These are phyloP conservation scores for Samia ricini DNA, from an alignment of 1,140 invertebrate species.

Conservation along the genomic window DNA sequence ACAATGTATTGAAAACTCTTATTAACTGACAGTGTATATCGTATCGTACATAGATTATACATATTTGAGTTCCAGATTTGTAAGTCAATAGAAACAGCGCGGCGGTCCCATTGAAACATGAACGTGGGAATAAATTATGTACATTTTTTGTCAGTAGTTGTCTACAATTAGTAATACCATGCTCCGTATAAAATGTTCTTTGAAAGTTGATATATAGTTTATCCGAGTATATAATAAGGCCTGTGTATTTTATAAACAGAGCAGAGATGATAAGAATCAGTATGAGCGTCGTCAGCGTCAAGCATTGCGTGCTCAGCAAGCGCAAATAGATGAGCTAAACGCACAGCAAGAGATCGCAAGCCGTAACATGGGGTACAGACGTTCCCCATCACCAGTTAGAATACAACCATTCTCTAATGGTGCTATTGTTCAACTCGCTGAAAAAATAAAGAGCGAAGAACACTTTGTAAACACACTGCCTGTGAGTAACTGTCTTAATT, in stretches of 20 bases:
- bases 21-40: no score
- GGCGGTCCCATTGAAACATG: no score
- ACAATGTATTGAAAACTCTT: no score
- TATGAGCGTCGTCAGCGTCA: constrained; percentile 91
- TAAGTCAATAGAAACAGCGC: no score
- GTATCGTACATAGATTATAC: no score
- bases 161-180: no score
- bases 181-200: no score
- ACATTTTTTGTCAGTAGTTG: no score
- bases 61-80: no score
- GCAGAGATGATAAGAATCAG: constrained; percentile 93
- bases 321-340: constrained; percentile 55
- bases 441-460: constrained; percentile 66
- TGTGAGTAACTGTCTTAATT: constrained; percentile 31
- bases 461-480: constrained; percentile 45
- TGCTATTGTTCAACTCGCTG: constrained; percentile 51
- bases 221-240: background rate
- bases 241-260: constrained; percentile 70
- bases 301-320: constrained; percentile 85
- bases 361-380: constrained; percentile 77
- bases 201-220: no score
- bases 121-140: no score
- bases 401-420: constrained; percentile 58
- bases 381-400: constrained; percentile 66
- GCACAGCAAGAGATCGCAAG: constrained; percentile 72